phyloP scores from a whole-genome alignment of 1,140 invertebrate species.

The Pogonognathellus flavescens region DNA sequence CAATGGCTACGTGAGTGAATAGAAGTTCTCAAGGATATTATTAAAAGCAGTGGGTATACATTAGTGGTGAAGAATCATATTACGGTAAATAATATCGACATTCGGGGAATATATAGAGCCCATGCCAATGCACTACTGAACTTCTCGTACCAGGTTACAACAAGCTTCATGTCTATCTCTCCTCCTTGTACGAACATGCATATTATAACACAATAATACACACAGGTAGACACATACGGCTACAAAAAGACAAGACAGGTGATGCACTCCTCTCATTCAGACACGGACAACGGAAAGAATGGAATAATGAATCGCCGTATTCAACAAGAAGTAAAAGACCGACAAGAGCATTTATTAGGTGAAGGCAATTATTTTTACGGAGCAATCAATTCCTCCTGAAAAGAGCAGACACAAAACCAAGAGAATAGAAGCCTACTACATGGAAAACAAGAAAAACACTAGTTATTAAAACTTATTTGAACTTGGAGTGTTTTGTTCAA shows the following conservation, averaged over 20 bases:
- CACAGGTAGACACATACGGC: neutral
- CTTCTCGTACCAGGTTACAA: no score
- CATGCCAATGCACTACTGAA: no score
- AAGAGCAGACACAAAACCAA: constrained; percentile 19
- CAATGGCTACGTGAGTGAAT: constrained; percentile 1
- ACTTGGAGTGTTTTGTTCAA: constrained; percentile 11
- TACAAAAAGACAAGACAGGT: neutral
- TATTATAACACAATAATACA: neutral
- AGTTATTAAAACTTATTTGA: constrained; percentile 59
- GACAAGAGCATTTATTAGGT: constrained; percentile 61
- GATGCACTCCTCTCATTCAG: neutral
- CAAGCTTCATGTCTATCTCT: no score
- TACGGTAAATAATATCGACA: constrained; percentile 46
- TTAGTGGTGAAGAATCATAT: constrained; percentile 13
- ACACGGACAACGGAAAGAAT: constrained; percentile 33
- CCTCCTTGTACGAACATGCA: neutral
- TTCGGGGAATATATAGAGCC: constrained; percentile 22
- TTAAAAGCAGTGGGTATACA: constrained; percentile 11
- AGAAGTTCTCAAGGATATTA: constrained; percentile 43
- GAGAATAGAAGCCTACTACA: constrained; percentile 12
- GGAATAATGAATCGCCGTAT: constrained; percentile 48
- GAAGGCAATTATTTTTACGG: constrained; percentile 62
- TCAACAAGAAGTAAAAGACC: constrained; percentile 46
- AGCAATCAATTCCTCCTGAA: constrained; percentile 59
- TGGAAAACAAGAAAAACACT: constrained; percentile 52